Conservation (phyloP, 2,113 vertebrate species). For the Passer montanus region DNA sequence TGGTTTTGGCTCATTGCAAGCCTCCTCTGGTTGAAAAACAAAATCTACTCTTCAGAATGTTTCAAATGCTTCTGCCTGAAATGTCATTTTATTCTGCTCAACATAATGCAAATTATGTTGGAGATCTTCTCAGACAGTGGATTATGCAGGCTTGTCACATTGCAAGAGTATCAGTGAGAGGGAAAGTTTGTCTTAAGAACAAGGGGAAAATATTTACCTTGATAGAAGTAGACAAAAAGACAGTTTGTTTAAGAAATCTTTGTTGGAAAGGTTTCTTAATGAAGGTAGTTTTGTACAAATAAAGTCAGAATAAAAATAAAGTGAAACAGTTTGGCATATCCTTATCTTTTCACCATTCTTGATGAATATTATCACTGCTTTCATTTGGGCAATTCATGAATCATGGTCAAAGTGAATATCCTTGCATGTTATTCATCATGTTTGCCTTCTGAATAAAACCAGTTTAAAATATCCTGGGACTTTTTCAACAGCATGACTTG, state of each 20-base stretch:
- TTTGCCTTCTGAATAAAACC: not conserved
- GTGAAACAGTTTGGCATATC: not conserved
- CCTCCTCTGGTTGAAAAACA: not conserved
- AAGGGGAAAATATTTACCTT: not conserved
- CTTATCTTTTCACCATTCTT: not conserved
- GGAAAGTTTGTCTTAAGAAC: not conserved
- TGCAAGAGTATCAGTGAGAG: not conserved
- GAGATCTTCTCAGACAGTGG: not conserved
- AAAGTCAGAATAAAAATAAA: not conserved
- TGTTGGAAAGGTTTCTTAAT: not conserved
- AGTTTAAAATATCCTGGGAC: not conserved
- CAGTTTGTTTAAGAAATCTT: not conserved
- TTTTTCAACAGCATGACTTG: not conserved
- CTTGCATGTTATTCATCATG: not conserved
- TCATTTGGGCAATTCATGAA: not conserved
- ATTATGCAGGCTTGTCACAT: not conserved
- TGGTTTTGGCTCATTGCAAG: not conserved
- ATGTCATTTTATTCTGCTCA: not conserved
- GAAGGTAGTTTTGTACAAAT: not conserved
- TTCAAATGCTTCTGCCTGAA: not conserved
- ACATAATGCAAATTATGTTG: not conserved
- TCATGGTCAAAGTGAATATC: not conserved
- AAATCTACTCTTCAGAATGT: not conserved
- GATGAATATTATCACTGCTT: not conserved
- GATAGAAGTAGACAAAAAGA: not conserved